Base-by-base conservation (phyloP, 2,888 invertebrate genomes). In the Drosophila flavopinicola region DNA sequence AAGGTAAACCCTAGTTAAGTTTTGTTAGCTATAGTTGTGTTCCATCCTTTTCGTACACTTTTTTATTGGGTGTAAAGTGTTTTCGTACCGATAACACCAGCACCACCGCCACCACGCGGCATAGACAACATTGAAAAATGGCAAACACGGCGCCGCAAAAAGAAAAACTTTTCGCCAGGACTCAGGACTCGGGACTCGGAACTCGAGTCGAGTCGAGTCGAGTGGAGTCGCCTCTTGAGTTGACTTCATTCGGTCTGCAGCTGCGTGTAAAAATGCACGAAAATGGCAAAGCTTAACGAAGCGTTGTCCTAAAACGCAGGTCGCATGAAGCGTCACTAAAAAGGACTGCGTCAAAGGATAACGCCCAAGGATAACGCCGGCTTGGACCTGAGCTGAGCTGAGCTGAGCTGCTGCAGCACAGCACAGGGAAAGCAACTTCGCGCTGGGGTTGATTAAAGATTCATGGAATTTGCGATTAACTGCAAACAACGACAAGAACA, bases 31-130 rank as follows among this genome's bases (percentile, higher is more conserved):
- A 47, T 51, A 47, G 47, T 44, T 47, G 17, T 33, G 11, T 23
- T 13, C 24, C 11, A 42, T 6, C 25, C 45, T 13, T 2, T 6
- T 33, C 47, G 37, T 24, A 37, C n/a, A 35, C 27, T 39, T 57
- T 54, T 79, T 76, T 79, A 83, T 83, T 79, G 77, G 72, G 75
- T 79, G 79, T 74, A 79, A 82, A 80, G 76, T 78, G 76, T 76
- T 78, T 83, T 74, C 64, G 51, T 71, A 64, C 61, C 76, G 83
- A 82, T 79, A 79, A 78, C 74, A 70, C 54, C 45, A 41, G 41
- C 29, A 5, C 17, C 41, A 10, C 23, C 37, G n/a, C 47, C 38
- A 51, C 39, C 54, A 52, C 39, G 52, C 15, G 45, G 59, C 53
- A 65, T 51, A 66, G 57, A 66, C 70, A 70, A 72, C 76, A 68